These are phyloP conservation scores for Lumbricus terrestris DNA, from an alignment of 2,888 invertebrate species.

Conservation along the genomic window DNA sequence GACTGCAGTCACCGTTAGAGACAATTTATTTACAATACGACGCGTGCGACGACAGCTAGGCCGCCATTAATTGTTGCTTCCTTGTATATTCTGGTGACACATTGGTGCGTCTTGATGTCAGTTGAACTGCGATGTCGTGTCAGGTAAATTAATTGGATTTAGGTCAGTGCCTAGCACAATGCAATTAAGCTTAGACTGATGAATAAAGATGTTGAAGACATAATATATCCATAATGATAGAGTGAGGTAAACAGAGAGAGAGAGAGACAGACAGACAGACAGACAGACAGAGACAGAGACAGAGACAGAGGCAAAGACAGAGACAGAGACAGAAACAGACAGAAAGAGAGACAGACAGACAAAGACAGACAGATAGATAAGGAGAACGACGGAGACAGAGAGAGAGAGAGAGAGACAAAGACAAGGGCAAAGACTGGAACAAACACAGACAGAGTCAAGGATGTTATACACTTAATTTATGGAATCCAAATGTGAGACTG, in stretches of 20 bases:
- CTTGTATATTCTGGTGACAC: neutral
- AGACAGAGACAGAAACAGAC: too few relatives aligned
- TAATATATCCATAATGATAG: too few relatives aligned
- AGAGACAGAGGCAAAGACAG: too few relatives aligned
- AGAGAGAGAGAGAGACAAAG: neutral
- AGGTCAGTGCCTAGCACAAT: neutral
- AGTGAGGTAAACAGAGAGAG: too few relatives aligned
- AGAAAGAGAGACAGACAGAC: too few relatives aligned
- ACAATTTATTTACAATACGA: neutral
- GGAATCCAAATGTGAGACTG: neutral
- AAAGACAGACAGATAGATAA: neutral
- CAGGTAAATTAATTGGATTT: neutral
- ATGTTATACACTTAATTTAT: neutral
- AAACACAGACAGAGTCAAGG: neutral
- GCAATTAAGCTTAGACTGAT: neutral
- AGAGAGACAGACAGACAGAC: too few relatives aligned
- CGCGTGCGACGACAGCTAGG: neutral
- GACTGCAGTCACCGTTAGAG: neutral
- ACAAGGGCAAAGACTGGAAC: neutral
- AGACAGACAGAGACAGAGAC: too few relatives aligned
- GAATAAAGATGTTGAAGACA: neutral
- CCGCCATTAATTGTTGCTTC: neutral
- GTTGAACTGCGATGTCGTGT: neutral
- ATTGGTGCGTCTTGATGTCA: neutral
- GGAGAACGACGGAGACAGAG: neutral